phyloP scores from a whole-genome alignment of 2,888 invertebrate genomes.

The Anarsia innoxiella region DNA sequence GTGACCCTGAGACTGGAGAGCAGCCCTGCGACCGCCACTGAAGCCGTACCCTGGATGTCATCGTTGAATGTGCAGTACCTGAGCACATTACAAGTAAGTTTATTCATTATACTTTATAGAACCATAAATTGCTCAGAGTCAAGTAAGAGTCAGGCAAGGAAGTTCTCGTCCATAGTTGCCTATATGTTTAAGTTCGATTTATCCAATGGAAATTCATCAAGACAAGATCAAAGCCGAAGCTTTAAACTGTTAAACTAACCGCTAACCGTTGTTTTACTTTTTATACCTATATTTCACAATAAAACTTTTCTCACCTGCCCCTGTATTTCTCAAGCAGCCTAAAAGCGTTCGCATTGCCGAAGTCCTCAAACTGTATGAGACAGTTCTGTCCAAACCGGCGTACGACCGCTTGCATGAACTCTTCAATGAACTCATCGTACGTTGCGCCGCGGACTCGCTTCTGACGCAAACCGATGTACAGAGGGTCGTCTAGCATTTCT shows the following conservation, averaged over 20 bases:
- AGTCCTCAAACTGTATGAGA: constrained; percentile 97
- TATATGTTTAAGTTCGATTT: no score
- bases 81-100: no score
- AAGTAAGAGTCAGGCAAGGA: no score
- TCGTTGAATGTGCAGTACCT: constrained; percentile 96
- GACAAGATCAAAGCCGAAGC: no score
- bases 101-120: no score
- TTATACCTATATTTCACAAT: no score
- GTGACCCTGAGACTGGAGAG: constrained; percentile 91
- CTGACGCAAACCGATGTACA: constrained; percentile 95
- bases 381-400: constrained; percentile 89
- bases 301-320: constrained; percentile 77
- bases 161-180: no score
- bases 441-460: constrained; percentile 85
- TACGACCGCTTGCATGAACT: constrained; percentile 96
- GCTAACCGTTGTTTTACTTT: no score
- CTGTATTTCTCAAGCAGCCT: constrained; percentile 92
- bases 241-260: no score
- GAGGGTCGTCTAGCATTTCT: constrained; percentile 90
- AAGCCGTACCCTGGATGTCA: constrained; percentile 98
- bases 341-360: constrained; percentile 98
- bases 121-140: no score
- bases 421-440: constrained; percentile 96
- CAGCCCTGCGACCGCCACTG: constrained; percentile 96
- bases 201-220: no score